A percentile compares a stretch with the other conserved stretches of the same genome.
Evolutionary conservation across 2,113 vertebrate genomes (phyloP).

Genomic region (Ginglymostoma cirratum): DNA sequence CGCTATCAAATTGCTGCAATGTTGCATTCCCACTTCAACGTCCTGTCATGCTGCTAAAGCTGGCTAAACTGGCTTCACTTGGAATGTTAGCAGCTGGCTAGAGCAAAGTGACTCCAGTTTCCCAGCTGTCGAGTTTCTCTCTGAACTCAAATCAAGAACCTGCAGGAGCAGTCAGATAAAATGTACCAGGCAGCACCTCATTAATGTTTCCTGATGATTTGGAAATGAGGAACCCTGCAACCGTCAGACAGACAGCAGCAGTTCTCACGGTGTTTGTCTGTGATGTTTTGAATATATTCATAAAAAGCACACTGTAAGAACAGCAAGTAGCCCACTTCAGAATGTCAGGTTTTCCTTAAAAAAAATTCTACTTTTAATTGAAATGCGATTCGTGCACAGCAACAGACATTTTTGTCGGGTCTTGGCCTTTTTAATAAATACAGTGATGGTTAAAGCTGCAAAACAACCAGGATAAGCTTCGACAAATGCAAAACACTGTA

Average conservation of each 20-base stretch:
- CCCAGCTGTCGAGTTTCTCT: not conserved
- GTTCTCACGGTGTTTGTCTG: not conserved
- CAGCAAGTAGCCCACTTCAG: slow-evolving; percentile 3
- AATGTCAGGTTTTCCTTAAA: not conserved
- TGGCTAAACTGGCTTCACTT: not conserved
- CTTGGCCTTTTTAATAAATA: slow-evolving; percentile 35
- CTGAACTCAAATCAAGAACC: not conserved
- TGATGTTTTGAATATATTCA: not conserved
- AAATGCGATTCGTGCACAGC: slow-evolving; percentile 26
- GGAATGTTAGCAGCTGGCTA: not conserved
- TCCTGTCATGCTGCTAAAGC: too few relatives aligned
- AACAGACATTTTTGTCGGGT: slow-evolving; percentile 12
- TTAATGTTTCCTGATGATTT: not conserved
- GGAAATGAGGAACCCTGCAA: not conserved
- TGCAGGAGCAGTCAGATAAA: not conserved
- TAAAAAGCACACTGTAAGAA: not conserved
- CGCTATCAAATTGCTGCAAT: not conserved
- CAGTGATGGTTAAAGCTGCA: slow-evolving; percentile 9
- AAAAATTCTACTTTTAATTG: slow-evolving; percentile 20
- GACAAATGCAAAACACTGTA: slow-evolving; percentile 18
- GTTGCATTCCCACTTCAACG: not conserved
- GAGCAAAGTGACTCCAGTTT: not conserved
- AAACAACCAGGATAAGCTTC: slow-evolving; percentile 28
- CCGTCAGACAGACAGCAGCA: not conserved
- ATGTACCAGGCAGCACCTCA: not conserved